Evolutionary conservation across 2,797 vertebrate genomes (phyloP), one percentile per base, ranked within the genome.

Genomic region (Coccyzus lansbergi): DNA sequence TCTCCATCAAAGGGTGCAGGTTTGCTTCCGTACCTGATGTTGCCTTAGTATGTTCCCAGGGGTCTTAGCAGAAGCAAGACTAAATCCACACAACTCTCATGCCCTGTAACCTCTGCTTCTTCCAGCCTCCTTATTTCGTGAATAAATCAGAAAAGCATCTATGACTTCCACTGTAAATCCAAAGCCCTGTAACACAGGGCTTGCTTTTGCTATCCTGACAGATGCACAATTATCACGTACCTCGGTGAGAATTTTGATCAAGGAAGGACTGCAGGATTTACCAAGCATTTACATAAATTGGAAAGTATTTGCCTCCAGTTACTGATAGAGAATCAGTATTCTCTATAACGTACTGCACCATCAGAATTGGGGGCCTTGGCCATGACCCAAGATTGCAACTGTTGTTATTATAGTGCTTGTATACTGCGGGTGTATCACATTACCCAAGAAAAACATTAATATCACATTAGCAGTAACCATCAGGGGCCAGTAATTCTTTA

Each of bases 381-480:
- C 75, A 49, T 18, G 60, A 62, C 90, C 86, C 95, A 96, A 86
- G 53, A 89, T 70, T 92, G 56, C 69, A 89, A 79, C 72, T 86
- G 82, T 79, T 90, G 83, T 71, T 94, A 83, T 86, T 93, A 53
- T 31, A 95, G 92, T 69, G 84, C 64, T 74, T 96, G 75, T 70
- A 83, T 91, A 96, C 88, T 91, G 79, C 60, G 86, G 88, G 80
- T 93, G 70, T 97, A 95, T 83, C 79, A 76, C 38, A 65, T 83
- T 94, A 94, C 86, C 75, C 65, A 7, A 77, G 75, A 94, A 96
- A 95, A 94, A 93, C 58, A 95, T 94, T 75, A 89, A 88, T 84
- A 92, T 71, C 62, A 63, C 74, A 86, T 94, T 87, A 97, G 84
- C 82, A 89, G 87, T 63, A 96, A 83, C 52, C 90, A 93, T 75